Percentiles rank a stretch among this genome's conserved stretches.
Conservation (phyloP, 1,140 invertebrate species). For the Reticulitermes speratus region DNA sequence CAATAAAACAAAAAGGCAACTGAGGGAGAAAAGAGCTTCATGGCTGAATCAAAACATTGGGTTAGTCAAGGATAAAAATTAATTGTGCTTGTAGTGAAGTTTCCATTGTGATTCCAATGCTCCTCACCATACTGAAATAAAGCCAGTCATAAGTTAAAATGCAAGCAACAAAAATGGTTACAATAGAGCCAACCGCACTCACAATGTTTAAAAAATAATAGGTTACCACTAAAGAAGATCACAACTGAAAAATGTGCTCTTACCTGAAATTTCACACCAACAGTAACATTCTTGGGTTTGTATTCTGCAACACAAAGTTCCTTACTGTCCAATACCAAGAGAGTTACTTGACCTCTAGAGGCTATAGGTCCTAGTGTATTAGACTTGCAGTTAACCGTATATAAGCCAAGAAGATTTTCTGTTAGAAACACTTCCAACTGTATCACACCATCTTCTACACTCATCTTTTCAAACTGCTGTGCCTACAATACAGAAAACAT, state of each 20-base stretch:
- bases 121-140: too few relatives aligned
- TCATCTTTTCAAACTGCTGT: constrained; percentile 21
- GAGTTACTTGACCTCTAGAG: neutral
- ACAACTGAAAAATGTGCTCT: too few relatives aligned
- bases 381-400: constrained; percentile 21
- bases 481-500: neutral
- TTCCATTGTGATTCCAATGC: too few relatives aligned
- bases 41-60: too few relatives aligned
- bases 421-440: constrained; percentile 23
- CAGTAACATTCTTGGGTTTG: neutral
- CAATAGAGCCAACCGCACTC: neutral
- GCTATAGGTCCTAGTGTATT: neutral
- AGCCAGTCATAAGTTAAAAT: neutral
- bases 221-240: too few relatives aligned
- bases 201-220: neutral
- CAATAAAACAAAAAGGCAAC: too few relatives aligned
- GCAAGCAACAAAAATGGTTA: neutral
- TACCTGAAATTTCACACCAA: constrained; percentile 25
- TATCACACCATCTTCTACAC: constrained; percentile 32
- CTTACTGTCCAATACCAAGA: constrained; percentile 29
- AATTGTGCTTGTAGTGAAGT: too few relatives aligned
- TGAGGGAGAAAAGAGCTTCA: too few relatives aligned
- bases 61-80: too few relatives aligned
- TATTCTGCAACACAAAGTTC: constrained; percentile 19
- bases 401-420: neutral